Conservation (phyloP, 1,140 invertebrate genomes). For the Heliconius congener region DNA sequence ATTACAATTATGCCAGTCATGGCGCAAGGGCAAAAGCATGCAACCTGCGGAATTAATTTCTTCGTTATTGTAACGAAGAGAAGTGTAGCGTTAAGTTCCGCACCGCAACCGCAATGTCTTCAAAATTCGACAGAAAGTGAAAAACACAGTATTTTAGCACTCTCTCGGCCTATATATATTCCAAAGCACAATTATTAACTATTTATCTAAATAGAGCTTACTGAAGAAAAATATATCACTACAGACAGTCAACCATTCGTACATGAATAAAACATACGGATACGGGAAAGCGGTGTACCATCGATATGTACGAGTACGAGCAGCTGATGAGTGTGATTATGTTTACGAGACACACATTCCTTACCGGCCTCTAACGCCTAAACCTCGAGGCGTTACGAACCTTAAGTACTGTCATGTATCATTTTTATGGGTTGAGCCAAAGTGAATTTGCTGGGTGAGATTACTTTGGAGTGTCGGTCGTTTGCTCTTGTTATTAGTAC, state of each 20-base stretch:
- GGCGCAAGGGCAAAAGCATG: no score
- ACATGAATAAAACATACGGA: neutral
- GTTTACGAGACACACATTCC: conserved; percentile 68
- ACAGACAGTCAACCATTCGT: neutral
- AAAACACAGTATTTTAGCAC: no score
- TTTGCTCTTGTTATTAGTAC: conserved; percentile 35
- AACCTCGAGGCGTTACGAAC: conserved; percentile 64
- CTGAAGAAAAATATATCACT: neutral
- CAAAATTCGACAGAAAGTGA: no score
- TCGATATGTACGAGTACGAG: conserved; percentile 54
- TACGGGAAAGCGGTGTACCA: conserved; percentile 40
- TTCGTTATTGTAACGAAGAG: no score
- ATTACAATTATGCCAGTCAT: no score
- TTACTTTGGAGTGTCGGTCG: conserved; percentile 68
- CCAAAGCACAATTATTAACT: neutral
- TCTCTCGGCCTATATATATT: neutral
- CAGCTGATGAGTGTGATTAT: conserved; percentile 69
- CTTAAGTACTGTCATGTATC: conserved; percentile 72
- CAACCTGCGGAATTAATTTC: no score
- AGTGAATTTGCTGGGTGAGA: conserved; percentile 77
- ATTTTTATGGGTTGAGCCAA: conserved; percentile 74
- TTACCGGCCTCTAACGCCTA: conserved; percentile 52
- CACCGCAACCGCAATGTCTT: no score
- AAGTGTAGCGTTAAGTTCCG: no score
- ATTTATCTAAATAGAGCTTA: neutral